Evolutionary conservation across 2,888 invertebrate genomes (phyloP).

Genomic region (Eucera pruinosa): DNA sequence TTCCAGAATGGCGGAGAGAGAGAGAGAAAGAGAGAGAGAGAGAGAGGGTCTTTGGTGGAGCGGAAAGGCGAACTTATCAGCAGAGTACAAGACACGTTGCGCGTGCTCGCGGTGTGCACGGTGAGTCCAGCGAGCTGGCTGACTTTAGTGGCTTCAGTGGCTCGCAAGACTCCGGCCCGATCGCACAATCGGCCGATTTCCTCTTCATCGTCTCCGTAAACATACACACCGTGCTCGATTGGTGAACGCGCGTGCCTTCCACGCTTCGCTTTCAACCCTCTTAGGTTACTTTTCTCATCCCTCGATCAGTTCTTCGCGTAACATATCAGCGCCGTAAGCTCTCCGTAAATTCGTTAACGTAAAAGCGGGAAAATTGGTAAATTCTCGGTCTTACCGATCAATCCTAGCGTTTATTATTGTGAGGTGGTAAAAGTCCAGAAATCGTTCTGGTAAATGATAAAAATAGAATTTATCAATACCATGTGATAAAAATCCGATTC

Average conservation of each 20-base stretch:
- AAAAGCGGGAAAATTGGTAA: too few species aligned
- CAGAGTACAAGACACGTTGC: slow-evolving; percentile 65
- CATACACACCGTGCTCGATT: background rate
- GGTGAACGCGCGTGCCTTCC: background rate
- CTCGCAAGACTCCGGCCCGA: slow-evolving; percentile 81
- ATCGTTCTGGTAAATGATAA: too few species aligned
- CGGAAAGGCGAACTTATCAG: slow-evolving; percentile 63
- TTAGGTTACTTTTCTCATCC: slow-evolving; percentile 12
- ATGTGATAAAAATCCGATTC: too few species aligned
- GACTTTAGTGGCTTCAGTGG: slow-evolving; percentile 77
- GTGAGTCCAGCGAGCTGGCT: slow-evolving; percentile 71
- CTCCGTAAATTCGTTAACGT: too few species aligned
- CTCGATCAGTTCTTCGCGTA: slow-evolving; percentile 11
- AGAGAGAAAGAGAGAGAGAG: too few species aligned
- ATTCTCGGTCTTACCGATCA: too few species aligned
- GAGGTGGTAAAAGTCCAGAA: too few species aligned
- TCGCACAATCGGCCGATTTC: slow-evolving; percentile 72
- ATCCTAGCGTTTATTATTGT: too few species aligned
- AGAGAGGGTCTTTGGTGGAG: slow-evolving; percentile 42
- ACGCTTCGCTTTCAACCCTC: background rate
- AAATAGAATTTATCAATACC: too few species aligned
- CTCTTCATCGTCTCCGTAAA: slow-evolving; percentile 14
- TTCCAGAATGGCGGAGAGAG: slow-evolving; percentile 41
- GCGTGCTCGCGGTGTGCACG: slow-evolving; percentile 64
- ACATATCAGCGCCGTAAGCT: too few species aligned